Conservation (phyloP, 2,797 vertebrate species). For the Sphaeramia orbicularis region DNA sequence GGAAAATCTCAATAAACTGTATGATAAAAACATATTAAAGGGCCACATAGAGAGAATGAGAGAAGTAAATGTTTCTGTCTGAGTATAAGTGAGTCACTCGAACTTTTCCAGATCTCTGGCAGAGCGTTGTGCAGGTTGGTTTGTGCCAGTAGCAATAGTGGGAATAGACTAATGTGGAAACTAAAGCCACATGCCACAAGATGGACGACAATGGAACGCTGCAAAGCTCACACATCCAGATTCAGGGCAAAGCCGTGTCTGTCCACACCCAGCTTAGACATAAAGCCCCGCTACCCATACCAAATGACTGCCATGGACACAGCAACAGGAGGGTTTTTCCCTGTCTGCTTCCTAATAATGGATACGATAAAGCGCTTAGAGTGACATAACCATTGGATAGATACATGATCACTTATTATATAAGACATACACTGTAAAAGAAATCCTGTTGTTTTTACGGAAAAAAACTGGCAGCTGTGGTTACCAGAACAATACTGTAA, state of each 20-base stretch:
- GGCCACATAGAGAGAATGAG: slow-evolving; percentile 65
- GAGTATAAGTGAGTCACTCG: slow-evolving; percentile 82
- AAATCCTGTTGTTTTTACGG: too few species aligned
- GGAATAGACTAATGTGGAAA: slow-evolving; percentile 86
- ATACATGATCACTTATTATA: slow-evolving; percentile 17
- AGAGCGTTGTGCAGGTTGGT: slow-evolving; percentile 50
- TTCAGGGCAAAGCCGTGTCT: slow-evolving; percentile 63
- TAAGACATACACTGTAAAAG: too few species aligned
- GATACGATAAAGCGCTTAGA: slow-evolving; percentile 22
- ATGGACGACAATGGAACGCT: slow-evolving; percentile 77
- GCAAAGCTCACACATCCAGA: slow-evolving; percentile 74
- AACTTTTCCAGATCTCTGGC: slow-evolving; percentile 89
- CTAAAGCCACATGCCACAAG: slow-evolving; percentile 84
- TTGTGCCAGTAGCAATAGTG: slow-evolving; percentile 85
- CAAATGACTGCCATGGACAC: slow-evolving; percentile 37
- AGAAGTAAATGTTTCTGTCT: slow-evolving; percentile 75
- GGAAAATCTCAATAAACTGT: slow-evolving; percentile 57
- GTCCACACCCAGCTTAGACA: slow-evolving; percentile 65
- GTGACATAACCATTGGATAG: slow-evolving; percentile 2
- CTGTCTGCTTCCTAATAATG: slow-evolving; percentile 11
- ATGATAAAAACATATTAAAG: slow-evolving; percentile 57
- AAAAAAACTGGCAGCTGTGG: too few species aligned
- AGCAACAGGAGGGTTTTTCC: slow-evolving; percentile 28
- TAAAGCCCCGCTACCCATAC: slow-evolving; percentile 46
- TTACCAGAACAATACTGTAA: too few species aligned